A percentile compares a stretch with the other conserved stretches of the same genome.
phyloP scores from a whole-genome alignment of 2,797 vertebrate genomes.

The Alcedo atthis region DNA sequence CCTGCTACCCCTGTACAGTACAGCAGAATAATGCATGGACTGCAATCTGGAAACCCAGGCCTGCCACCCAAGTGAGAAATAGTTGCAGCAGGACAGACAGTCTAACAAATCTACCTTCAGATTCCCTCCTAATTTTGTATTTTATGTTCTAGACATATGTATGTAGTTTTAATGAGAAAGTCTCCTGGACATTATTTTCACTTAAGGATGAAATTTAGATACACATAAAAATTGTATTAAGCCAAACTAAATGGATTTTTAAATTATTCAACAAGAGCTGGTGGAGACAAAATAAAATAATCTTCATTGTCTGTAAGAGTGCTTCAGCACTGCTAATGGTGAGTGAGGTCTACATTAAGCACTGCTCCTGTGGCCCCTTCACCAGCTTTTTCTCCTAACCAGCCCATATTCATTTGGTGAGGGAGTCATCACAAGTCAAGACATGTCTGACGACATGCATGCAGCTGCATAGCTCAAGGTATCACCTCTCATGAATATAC shows the following conservation, averaged over 20 bases:
- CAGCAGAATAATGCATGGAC: background rate
- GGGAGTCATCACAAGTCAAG: accelerated
- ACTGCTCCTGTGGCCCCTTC: background rate
- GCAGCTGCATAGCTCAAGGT: accelerated
- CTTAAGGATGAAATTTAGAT: background rate
- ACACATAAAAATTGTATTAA: background rate
- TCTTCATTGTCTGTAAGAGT: background rate
- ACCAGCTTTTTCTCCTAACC: background rate
- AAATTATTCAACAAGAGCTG: background rate
- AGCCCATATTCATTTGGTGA: background rate
- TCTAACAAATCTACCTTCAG: background rate
- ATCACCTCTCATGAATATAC: background rate
- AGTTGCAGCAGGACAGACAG: background rate
- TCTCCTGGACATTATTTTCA: background rate
- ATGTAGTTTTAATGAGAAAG: background rate
- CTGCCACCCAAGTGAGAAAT: background rate
- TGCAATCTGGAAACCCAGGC: background rate
- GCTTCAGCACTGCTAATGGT: background rate
- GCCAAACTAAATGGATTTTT: background rate
- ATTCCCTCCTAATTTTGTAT: background rate
- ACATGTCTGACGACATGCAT: accelerated
- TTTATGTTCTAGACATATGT: background rate
- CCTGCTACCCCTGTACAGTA: background rate
- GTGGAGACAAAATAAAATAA: background rate
- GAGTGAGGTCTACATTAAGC: background rate